These are phyloP conservation scores for Lochmaea capreae DNA, from an alignment of 2,888 invertebrate genomes.

Conservation along the genomic window DNA sequence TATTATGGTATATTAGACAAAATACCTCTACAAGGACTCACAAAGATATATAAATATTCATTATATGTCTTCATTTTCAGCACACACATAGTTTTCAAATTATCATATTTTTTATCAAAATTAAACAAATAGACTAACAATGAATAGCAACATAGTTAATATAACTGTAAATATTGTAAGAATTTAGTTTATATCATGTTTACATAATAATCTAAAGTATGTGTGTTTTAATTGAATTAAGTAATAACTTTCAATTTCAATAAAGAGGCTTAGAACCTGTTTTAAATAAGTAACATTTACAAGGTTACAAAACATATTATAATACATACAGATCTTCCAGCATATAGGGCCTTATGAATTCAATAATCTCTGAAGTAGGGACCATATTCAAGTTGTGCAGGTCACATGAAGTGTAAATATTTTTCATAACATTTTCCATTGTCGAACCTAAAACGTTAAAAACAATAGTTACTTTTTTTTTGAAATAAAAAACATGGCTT, in stretches of 20 bases:
- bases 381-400: constrained; percentile 50
- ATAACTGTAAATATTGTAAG: too few relatives aligned
- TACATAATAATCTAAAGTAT: too few relatives aligned
- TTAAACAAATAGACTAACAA: neutral
- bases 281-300: constrained; percentile 2
- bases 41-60: neutral
- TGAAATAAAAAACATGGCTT: neutral
- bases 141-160: too few relatives aligned
- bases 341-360: constrained; percentile 56
- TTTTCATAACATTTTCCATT: constrained; percentile 50
- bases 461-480: neutral
- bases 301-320: too few relatives aligned
- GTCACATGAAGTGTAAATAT: constrained; percentile 57
- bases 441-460: constrained; percentile 40
- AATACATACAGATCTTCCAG: constrained; percentile 54
- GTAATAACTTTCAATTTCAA: constrained; percentile 6
- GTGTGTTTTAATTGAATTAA: neutral
- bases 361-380: constrained; percentile 53
- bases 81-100: neutral
- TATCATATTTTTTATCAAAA: neutral
- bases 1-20: neutral
- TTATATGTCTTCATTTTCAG: neutral
- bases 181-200: too few relatives aligned
- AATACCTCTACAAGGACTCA: neutral
- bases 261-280: neutral